Evolutionary conservation across 1,140 invertebrate genomes (phyloP).

Genomic region (Brachionus rotundiformis): DNA sequence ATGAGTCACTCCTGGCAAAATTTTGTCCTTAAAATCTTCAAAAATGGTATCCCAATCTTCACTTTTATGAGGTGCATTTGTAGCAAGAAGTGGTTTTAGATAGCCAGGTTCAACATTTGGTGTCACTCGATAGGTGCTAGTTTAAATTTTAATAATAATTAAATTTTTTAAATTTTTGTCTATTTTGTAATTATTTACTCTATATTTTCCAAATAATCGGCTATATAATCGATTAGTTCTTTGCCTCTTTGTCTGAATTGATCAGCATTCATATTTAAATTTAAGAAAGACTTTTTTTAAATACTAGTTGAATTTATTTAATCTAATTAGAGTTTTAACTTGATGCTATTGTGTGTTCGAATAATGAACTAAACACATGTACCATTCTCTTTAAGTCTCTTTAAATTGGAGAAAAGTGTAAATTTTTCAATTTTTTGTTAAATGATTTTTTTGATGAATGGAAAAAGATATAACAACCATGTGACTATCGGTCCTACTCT

Average conservation of each 20-base stretch:
- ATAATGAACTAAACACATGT: background rate
- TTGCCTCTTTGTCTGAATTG: conserved; percentile 86
- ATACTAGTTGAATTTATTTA: background rate
- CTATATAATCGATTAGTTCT: conserved; percentile 98
- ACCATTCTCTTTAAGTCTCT: background rate
- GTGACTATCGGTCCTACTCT: no score
- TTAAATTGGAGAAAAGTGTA: no score
- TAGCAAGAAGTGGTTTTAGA: conserved; percentile 77
- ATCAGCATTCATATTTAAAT: conserved; percentile 74
- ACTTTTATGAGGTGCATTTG: conserved; percentile 77
- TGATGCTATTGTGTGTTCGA: background rate
- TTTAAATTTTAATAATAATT: conserved; percentile 64
- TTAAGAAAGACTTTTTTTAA: background rate
- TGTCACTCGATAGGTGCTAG: conserved; percentile 76
- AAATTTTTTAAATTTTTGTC: background rate
- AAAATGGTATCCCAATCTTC: conserved; percentile 90
- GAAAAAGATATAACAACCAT: background rate
- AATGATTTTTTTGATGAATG: background rate
- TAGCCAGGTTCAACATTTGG: conserved; percentile 87
- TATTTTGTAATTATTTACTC: background rate
- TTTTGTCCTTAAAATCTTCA: conserved; percentile 88
- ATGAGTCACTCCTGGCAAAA: conserved; percentile 91
- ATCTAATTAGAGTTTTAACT: background rate
- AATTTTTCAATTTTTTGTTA: no score
- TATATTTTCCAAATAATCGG: conserved; percentile 87